phyloP scores from a whole-genome alignment of 2,113 vertebrate species.

The Theristicus caerulescens region DNA sequence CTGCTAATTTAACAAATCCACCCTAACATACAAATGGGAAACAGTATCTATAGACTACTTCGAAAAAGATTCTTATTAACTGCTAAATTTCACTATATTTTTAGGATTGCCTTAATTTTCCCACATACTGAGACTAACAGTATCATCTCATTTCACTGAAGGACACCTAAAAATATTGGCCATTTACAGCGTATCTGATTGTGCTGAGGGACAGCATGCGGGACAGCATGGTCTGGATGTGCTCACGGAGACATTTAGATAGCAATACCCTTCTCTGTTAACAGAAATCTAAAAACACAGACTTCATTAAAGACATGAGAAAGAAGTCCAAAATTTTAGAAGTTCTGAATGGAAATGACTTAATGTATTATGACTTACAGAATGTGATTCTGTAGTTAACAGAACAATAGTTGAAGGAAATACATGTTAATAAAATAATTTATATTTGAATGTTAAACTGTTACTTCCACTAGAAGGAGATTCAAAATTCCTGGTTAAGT shows the following conservation, averaged over 20 bases:
- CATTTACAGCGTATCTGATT: background rate
- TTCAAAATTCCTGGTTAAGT: constrained; percentile 26
- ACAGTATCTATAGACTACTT: background rate
- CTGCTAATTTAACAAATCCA: background rate
- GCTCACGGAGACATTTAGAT: background rate
- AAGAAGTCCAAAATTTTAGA: background rate
- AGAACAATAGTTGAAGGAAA: background rate
- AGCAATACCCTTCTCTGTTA: background rate
- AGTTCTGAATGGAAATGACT: background rate
- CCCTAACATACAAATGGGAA: background rate
- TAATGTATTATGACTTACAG: background rate
- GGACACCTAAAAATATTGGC: background rate
- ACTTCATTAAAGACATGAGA: background rate
- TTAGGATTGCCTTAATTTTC: background rate
- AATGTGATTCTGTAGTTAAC: background rate
- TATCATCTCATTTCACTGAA: background rate
- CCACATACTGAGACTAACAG: background rate
- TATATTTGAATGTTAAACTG: constrained; percentile 34
- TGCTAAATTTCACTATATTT: background rate
- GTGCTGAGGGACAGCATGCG: background rate
- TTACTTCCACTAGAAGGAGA: constrained; percentile 1
- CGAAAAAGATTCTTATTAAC: background rate
- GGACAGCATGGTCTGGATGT: background rate
- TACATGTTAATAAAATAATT: background rate
- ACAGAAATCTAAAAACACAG: background rate